Evolutionary conservation across 2,888 invertebrate species (phyloP).

Genomic region (Theretra japonica): DNA sequence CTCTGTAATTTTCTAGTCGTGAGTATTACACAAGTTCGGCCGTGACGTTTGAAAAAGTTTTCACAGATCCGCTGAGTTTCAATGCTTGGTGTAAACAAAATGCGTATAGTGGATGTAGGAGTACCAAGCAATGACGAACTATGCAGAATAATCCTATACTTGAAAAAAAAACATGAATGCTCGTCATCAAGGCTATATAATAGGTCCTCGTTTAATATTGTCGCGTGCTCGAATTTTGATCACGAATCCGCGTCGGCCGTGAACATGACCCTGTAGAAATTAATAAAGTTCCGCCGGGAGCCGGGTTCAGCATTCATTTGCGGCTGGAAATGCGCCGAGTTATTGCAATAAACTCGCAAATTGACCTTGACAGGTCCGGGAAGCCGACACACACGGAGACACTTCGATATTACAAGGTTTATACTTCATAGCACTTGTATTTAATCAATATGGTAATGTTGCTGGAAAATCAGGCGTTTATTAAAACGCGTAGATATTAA

Average conservation of each 20-base stretch:
- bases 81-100: no score
- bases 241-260: not conserved
- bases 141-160: no score
- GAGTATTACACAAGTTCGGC: no score
- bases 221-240: not conserved
- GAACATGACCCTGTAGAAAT: constrained; percentile 22
- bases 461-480: not conserved
- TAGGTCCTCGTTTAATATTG: no score
- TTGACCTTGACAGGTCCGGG: constrained; percentile 43
- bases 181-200: no score
- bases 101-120: no score
- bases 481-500: not conserved
- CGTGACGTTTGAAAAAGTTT: no score
- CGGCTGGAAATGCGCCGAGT: constrained; percentile 9
- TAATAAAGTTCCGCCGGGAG: constrained; percentile 8
- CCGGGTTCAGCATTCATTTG: constrained; percentile 3
- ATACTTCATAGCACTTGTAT: constrained; percentile 34
- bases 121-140: no score
- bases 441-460: constrained; percentile 18
- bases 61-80: no score
- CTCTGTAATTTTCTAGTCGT: no score
- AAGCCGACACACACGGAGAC: constrained; percentile 34
- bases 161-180: no score
- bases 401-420: constrained; percentile 40
- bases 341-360: constrained; percentile 28